Evolutionary conservation across 2,888 invertebrate species (phyloP).

Genomic region (Aleiodes alternator): DNA sequence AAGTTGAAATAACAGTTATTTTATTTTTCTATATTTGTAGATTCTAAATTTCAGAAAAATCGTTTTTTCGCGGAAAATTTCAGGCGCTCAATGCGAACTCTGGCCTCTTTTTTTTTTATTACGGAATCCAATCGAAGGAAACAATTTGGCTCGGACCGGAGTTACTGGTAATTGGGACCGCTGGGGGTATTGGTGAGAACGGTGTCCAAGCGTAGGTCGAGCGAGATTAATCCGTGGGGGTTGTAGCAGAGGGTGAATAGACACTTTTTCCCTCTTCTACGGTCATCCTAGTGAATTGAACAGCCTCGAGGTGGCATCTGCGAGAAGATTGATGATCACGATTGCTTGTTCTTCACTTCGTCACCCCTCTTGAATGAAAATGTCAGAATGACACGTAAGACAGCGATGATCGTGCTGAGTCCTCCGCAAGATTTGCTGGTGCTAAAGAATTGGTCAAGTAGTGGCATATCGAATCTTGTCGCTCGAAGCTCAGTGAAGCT

Average conservation of each 20-base stretch:
- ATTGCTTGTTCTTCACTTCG: constrained; percentile 6
- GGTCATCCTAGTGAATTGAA: constrained; percentile 44
- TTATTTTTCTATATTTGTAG: no score
- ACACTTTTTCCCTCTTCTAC: constrained; percentile 26
- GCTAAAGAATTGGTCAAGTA: no score
- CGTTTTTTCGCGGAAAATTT: no score
- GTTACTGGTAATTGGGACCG: constrained; percentile 39
- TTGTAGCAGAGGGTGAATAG: not conserved
- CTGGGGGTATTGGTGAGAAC: constrained; percentile 26
- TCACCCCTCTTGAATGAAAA: constrained; percentile 3
- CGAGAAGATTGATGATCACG: constrained; percentile 45
- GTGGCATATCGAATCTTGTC: no score
- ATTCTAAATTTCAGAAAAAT: no score
- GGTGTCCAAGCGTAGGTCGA: constrained; percentile 24
- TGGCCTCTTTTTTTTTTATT: constrained; percentile 29
- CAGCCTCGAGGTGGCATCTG: constrained; percentile 15
- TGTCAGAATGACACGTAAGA: constrained; percentile 5
- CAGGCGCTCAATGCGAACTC: no score
- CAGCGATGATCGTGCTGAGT: not conserved
- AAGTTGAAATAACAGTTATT: no score
- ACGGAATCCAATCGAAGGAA: constrained; percentile 38
- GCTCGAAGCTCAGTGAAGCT: no score
- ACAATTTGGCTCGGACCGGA: constrained; percentile 37
- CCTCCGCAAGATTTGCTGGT: no score
- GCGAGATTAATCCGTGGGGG: constrained; percentile 43